Conservation (phyloP, 2,797 vertebrate genomes). For the Clamator glandarius region DNA sequence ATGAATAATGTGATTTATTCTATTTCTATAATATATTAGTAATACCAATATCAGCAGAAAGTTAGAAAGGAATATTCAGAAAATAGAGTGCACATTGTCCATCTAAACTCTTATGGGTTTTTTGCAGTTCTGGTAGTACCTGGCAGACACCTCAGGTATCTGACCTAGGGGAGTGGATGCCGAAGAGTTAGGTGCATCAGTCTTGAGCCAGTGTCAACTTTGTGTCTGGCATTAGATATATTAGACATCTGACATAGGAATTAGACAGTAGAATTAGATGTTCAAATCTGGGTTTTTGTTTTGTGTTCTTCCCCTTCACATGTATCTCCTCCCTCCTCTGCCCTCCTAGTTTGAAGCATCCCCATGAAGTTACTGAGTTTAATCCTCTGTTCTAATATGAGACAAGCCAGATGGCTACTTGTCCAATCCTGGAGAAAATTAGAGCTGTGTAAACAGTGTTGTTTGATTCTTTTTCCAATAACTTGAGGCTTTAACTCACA, state of each 20-base stretch:
- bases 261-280: not conserved
- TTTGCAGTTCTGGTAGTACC: not conserved
- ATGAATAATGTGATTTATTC: not conserved
- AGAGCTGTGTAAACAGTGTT: not conserved
- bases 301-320: not conserved
- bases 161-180: not conserved
- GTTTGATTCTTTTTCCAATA: constrained; percentile 22
- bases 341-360: not conserved
- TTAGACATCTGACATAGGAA: not conserved
- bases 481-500: constrained; percentile 14
- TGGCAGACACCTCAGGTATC: not conserved
- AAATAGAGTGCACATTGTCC: not conserved
- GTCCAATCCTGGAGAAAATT: not conserved
- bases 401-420: not conserved
- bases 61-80: not conserved
- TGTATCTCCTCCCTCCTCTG: not conserved
- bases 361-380: not conserved
- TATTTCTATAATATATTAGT: not conserved
- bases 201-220: not conserved
- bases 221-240: not conserved
- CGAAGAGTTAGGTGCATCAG: not conserved
- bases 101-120: not conserved
- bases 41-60: not conserved
- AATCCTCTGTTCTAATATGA: not conserved
- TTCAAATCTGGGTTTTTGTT: accelerated